Percentiles rank a stretch among this genome's conserved stretches.
phyloP scores from a whole-genome alignment of 2,888 invertebrate genomes.

The Caenorhabditis sp. region DNA sequence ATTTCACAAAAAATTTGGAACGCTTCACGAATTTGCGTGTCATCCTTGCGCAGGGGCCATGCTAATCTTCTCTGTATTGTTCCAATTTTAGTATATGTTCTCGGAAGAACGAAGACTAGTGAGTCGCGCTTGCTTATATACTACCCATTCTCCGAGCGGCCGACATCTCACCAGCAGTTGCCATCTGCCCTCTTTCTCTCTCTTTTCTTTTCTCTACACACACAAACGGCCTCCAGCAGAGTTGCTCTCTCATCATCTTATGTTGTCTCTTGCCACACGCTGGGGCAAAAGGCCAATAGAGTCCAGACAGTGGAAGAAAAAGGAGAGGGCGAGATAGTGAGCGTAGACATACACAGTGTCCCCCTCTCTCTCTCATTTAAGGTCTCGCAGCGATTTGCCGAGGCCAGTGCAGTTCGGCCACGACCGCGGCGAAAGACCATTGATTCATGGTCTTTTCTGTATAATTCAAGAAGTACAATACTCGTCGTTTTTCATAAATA shows the following conservation, averaged over 20 bases:
- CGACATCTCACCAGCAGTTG: constrained; percentile 23
- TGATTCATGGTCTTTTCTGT: constrained; percentile 63
- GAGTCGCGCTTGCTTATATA: constrained; percentile 38
- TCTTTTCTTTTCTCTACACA: background rate
- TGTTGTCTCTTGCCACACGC: background rate
- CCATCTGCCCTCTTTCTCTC: background rate
- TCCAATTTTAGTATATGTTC: constrained; percentile 89
- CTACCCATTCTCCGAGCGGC: constrained; percentile 5
- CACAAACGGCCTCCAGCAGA: background rate
- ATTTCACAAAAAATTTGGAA: constrained; percentile 86
- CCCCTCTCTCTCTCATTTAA: background rate
- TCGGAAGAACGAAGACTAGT: constrained; percentile 55
- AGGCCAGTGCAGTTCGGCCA: constrained; percentile 30
- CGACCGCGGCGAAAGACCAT: constrained; percentile 66
- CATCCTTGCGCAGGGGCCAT: constrained; percentile 95
- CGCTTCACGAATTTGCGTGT: constrained; percentile 95
- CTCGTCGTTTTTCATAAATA: constrained; percentile 9
- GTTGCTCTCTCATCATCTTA: background rate
- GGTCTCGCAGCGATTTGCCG: constrained; percentile 53
- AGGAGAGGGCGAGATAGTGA: constrained; percentile 17
- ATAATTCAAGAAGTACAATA: constrained; percentile 5
- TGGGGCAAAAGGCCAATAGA: constrained; percentile 32
- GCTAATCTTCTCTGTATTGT: constrained; percentile 95
- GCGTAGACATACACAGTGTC: constrained; percentile 6
- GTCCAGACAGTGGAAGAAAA: constrained; percentile 7